A percentile compares a stretch with the other conserved stretches of the same genome.
Evolutionary conservation across 2,888 invertebrate genomes (phyloP).

Genomic region (Fissipunctia ypsillon): DNA sequence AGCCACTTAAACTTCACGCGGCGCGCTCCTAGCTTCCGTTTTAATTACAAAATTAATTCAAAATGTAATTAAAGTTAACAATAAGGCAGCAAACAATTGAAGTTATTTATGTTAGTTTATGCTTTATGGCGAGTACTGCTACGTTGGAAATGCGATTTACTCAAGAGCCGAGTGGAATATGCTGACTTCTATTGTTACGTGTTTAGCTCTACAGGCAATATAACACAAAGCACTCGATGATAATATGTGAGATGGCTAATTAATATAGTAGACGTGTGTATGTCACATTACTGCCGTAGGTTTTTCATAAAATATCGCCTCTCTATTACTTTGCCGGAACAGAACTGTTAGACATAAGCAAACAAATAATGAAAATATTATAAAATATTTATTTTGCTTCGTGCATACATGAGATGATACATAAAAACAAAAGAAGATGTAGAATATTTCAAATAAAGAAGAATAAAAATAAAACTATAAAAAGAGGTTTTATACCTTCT

Average conservation of each 20-base stretch:
- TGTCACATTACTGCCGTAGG: no score
- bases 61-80: slow-evolving; percentile 92
- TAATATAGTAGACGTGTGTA: not conserved
- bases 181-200: slow-evolving; percentile 62
- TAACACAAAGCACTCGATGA: slow-evolving; percentile 19
- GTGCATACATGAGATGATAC: no score
- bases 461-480: no score
- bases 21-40: slow-evolving; percentile 91
- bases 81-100: slow-evolving; percentile 91
- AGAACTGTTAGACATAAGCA: no score
- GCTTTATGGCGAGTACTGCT: slow-evolving; percentile 85
- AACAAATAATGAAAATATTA: no score
- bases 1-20: slow-evolving; percentile 91
- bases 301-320: no score
- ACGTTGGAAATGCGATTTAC: slow-evolving; percentile 81
- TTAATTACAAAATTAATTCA: slow-evolving; percentile 92
- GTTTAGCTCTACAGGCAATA: slow-evolving; percentile 44
- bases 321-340: no score
- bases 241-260: not conserved
- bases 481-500: no score
- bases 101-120: slow-evolving; percentile 91
- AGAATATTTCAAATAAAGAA: no score
- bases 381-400: no score
- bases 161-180: slow-evolving; percentile 64
- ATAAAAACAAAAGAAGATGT: no score